These are phyloP conservation scores for Dendrocincla tyrannina DNA, from an alignment of 2,797 vertebrate species.

Conservation along the genomic window DNA sequence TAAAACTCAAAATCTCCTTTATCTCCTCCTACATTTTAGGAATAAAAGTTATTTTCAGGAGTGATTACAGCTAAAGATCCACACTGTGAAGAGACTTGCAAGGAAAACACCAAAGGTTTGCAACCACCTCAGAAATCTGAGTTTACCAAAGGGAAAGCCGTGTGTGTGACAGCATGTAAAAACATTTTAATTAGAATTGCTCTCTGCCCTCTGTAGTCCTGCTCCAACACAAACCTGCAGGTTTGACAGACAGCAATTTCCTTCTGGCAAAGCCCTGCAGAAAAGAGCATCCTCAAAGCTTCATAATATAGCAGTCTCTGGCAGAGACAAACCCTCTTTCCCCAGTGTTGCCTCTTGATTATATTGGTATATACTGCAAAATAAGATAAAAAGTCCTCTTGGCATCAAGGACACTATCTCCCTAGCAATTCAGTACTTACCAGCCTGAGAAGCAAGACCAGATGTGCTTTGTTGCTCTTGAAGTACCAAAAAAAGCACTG, in stretches of 20 bases:
- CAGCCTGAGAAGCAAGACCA: slow-evolving; percentile 19
- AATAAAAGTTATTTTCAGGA: not conserved
- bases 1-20: not conserved
- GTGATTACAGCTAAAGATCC: not conserved
- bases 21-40: not conserved
- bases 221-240: not conserved
- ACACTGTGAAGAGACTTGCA: not conserved
- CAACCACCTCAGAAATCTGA: not conserved
- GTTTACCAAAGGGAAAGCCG: not conserved
- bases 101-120: not conserved
- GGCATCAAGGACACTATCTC: slow-evolving; percentile 26
- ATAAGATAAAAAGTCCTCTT: slow-evolving; percentile 28
- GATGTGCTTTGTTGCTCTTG: slow-evolving; percentile 40
- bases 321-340: not conserved
- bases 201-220: not conserved
- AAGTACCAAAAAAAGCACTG: not conserved
- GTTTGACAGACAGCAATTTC: not conserved
- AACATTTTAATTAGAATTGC: not conserved
- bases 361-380: not conserved
- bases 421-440: slow-evolving; percentile 6
- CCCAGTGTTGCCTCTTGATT: not conserved
- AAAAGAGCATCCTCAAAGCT: not conserved
- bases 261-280: not conserved
- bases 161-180: rapidly evolving
- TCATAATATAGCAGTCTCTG: not conserved